Percentiles rank a stretch among this genome's conserved stretches.
phyloP scores from a whole-genome alignment of 2,797 vertebrate genomes.

The Harpagifer antarcticus region DNA sequence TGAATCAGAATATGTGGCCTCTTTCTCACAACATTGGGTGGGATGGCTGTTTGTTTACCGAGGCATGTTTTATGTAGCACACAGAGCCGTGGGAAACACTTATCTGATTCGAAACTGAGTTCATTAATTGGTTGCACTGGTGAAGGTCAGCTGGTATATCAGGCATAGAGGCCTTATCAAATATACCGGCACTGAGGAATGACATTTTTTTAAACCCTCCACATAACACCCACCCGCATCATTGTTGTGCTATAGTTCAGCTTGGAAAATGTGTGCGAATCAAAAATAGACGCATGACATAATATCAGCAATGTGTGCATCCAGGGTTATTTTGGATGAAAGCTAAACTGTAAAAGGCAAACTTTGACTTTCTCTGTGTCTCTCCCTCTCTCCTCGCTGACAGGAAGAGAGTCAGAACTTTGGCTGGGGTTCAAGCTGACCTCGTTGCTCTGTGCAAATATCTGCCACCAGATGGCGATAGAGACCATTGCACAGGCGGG shows the following conservation, averaged over 20 bases:
- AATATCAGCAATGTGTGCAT: slow-evolving; percentile 60
- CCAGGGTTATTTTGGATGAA: slow-evolving; percentile 64
- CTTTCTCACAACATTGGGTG: slow-evolving; percentile 81
- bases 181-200: slow-evolving; percentile 24
- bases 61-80: slow-evolving; percentile 79
- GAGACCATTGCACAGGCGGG: slow-evolving; percentile 71
- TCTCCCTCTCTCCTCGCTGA: slow-evolving; percentile 69
- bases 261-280: background rate
- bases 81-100: slow-evolving; percentile 67
- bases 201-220: slow-evolving; percentile 9
- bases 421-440: slow-evolving; percentile 86
- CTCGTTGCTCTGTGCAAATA: slow-evolving; percentile 84
- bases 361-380: slow-evolving; percentile 71
- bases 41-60: slow-evolving; percentile 77
- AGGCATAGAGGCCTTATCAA: slow-evolving; percentile 31
- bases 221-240: slow-evolving; percentile 8
- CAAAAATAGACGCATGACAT: slow-evolving; percentile 28
- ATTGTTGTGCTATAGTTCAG: background rate
- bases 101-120: slow-evolving; percentile 69
- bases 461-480: slow-evolving; percentile 88
- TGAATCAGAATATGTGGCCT: slow-evolving; percentile 70
- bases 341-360: slow-evolving; percentile 76
- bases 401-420: slow-evolving; percentile 80
- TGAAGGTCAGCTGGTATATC: slow-evolving; percentile 49
- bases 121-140: slow-evolving; percentile 69